A percentile compares a stretch with the other conserved stretches of the same genome.
Conservation (phyloP, 2,888 invertebrate genomes). For the Zelleria hepariella region DNA sequence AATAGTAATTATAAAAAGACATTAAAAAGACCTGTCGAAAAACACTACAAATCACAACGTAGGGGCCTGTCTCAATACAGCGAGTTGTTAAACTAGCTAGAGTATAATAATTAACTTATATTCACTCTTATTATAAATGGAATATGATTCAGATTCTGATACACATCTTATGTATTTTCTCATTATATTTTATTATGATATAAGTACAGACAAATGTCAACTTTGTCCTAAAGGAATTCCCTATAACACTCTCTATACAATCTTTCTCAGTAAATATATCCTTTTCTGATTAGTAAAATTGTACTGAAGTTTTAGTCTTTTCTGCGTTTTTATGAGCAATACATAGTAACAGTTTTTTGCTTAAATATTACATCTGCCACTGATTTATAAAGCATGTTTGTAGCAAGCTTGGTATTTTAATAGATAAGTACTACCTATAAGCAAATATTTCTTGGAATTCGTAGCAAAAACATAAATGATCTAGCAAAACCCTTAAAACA, state of each 20-base stretch:
- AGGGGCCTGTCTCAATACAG: slow-evolving; percentile 46
- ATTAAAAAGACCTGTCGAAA: slow-evolving; percentile 52
- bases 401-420: background rate
- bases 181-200: slow-evolving; percentile 26
- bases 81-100: slow-evolving; percentile 29
- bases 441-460: background rate
- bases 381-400: background rate
- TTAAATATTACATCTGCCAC: too few relatives aligned
- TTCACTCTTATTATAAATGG: slow-evolving; percentile 55
- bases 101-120: slow-evolving; percentile 52
- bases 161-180: slow-evolving; percentile 56
- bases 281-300: background rate
- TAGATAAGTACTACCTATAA: background rate
- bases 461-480: background rate
- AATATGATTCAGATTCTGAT: slow-evolving; percentile 57
- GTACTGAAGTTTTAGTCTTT: background rate
- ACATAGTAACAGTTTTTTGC: background rate
- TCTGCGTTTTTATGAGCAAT: background rate
- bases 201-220: slow-evolving; percentile 20
- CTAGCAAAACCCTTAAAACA: background rate
- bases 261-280: background rate
- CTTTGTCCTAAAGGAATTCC: background rate
- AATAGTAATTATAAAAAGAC: slow-evolving; percentile 39
- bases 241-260: background rate
- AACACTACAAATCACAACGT: slow-evolving; percentile 60